Evolutionary conservation across 1,140 invertebrate species (phyloP).

Genomic region (Zaprionus nigranus): DNA sequence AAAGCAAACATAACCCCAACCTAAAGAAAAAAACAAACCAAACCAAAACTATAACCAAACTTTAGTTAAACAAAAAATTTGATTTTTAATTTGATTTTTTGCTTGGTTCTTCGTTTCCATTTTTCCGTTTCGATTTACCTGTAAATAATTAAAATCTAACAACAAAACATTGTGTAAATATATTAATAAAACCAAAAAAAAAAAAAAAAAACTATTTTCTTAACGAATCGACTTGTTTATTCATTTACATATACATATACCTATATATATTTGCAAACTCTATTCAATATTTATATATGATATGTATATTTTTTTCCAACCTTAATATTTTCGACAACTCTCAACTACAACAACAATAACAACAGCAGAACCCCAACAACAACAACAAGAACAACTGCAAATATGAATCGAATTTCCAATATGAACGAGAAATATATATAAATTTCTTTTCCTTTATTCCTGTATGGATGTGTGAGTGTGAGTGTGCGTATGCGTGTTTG

Average conservation of each 20-base stretch:
- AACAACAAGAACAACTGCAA: conserved; percentile 47
- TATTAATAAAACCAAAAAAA: conserved; percentile 56
- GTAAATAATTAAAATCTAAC: conserved; percentile 77
- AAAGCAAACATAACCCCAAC: conserved; percentile 45
- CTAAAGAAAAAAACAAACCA: conserved; percentile 16
- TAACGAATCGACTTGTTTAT: conserved; percentile 74
- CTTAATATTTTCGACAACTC: conserved; percentile 70
- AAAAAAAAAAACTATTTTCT: conserved; percentile 57
- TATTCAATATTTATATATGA: conserved; percentile 83
- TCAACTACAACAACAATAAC: conserved; percentile 49
- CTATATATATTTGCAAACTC: conserved; percentile 77
- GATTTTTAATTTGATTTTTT: conserved; percentile 58
- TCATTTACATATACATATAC: conserved; percentile 78
- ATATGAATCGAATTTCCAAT: conserved; percentile 63
- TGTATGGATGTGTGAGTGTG: conserved; percentile 12
- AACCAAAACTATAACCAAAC: conserved; percentile 61
- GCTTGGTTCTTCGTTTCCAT: conserved; percentile 63
- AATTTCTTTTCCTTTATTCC: conserved; percentile 32
- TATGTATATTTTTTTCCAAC: conserved; percentile 71
- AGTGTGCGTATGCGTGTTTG: conserved; percentile 25
- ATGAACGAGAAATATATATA: conserved; percentile 29
- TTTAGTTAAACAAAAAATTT: conserved; percentile 59
- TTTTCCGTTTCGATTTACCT: conserved; percentile 60
- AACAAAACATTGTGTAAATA: conserved; percentile 74
- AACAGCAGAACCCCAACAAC: conserved; percentile 50